Conservation (phyloP, 2,888 invertebrate genomes). For the Nephrotoma flavescens region DNA sequence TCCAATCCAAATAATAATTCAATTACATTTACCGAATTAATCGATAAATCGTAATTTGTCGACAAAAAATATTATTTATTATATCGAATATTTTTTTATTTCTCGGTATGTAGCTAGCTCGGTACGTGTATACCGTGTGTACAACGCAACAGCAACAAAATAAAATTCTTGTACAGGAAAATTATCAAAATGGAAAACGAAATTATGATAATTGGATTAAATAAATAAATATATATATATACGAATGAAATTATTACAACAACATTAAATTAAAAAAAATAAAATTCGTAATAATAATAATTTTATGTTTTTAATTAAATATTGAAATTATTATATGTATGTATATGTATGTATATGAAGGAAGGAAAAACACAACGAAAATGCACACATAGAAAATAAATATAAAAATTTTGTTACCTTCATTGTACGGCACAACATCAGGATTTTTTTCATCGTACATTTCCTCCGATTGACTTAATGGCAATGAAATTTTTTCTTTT, state of each 20-base stretch:
- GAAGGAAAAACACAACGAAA: not conserved
- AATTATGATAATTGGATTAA: not conserved
- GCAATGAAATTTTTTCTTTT: conserved; percentile 52
- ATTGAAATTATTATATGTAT: not conserved
- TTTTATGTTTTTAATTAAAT: not conserved
- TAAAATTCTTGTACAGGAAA: not conserved
- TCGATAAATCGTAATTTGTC: not conserved
- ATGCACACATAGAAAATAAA: not conserved
- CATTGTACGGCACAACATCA: conserved; percentile 74
- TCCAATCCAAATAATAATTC: not conserved
- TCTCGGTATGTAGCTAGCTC: no score
- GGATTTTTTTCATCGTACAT: conserved; percentile 80
- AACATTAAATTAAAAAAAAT: not conserved
- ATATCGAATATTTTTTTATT: not conserved
- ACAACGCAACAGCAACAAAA: no score
- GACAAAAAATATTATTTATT: not conserved
- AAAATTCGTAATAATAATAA: not conserved
- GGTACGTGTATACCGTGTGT: no score
- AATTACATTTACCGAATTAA: not conserved
- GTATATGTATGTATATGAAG: not conserved
- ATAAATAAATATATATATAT: not conserved
- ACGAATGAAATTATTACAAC: not conserved
- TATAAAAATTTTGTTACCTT: conserved; percentile 40
- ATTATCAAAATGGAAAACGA: not conserved
- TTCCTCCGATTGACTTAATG: conserved; percentile 48